Conservation (phyloP, 2,113 vertebrate species). For the Stegastes partitus region DNA sequence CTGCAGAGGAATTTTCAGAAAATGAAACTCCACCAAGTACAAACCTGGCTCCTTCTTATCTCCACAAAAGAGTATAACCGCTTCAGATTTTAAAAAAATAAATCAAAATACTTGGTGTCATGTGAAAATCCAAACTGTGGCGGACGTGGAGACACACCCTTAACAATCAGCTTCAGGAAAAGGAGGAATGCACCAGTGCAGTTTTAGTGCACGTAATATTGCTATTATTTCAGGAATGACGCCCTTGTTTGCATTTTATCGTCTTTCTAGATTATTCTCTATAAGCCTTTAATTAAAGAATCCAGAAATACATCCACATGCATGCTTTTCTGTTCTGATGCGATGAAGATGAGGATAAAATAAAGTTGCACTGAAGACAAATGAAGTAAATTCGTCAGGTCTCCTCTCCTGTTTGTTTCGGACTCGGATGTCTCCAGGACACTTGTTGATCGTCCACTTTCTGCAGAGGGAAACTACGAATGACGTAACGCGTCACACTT, state of each 20-base stretch:
- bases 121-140: background rate
- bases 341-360: too few relatives aligned
- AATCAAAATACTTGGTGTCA: background rate
- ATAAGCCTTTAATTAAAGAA: background rate
- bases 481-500: conserved; percentile 80
- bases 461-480: conserved; percentile 39
- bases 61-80: too few relatives aligned
- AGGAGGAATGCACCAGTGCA: background rate
- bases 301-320: background rate
- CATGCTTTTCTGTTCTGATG: background rate
- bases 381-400: background rate
- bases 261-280: too few relatives aligned
- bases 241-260: too few relatives aligned
- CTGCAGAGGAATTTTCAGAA: background rate
- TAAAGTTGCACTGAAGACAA: background rate
- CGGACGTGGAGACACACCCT: conserved; percentile 42
- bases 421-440: background rate
- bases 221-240: too few relatives aligned
- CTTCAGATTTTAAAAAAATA: background rate
- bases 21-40: background rate
- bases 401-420: background rate
- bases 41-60: background rate
- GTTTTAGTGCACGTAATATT: background rate
- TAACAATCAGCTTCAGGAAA: background rate
- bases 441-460: conserved; percentile 51